Percentiles rank a stretch among this genome's conserved stretches.
Conservation (phyloP, 2,888 invertebrate species). For the Eupithecia vulgata region DNA sequence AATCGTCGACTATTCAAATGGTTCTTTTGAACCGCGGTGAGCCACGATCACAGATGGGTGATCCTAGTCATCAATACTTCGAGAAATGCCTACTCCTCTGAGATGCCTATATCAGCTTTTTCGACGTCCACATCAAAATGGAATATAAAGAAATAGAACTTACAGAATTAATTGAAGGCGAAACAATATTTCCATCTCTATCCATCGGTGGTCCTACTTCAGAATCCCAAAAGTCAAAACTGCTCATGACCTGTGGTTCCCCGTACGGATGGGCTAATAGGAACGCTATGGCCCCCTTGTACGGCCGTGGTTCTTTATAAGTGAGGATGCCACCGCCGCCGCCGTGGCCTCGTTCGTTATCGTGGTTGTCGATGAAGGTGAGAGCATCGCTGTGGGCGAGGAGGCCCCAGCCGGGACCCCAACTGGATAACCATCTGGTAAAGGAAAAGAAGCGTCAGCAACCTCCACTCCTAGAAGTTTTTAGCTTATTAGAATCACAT, state of each 20-base stretch:
- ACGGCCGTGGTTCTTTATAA: conserved; percentile 86
- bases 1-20: background rate
- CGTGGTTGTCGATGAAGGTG: conserved; percentile 93
- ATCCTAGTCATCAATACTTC: background rate
- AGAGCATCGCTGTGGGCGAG: conserved; percentile 81
- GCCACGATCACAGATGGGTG: background rate
- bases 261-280: conserved; percentile 93
- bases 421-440: conserved; percentile 82
- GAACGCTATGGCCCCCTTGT: conserved; percentile 92
- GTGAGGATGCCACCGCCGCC: conserved; percentile 84
- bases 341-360: conserved; percentile 89
- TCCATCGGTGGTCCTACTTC: conserved; percentile 89
- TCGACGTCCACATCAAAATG: background rate
- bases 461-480: background rate
- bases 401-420: conserved; percentile 87
- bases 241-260: conserved; percentile 92
- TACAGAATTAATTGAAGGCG: conserved; percentile 85
- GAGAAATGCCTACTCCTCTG: background rate
- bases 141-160: conserved; percentile 43
- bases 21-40: background rate
- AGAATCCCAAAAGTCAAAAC: conserved; percentile 87
- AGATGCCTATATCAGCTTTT: background rate
- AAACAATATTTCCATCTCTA: conserved; percentile 83
- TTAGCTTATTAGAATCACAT: background rate
- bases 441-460: background rate